Base-by-base conservation (phyloP, 2,888 invertebrate genomes). In the Metacarcinus magister region DNA sequence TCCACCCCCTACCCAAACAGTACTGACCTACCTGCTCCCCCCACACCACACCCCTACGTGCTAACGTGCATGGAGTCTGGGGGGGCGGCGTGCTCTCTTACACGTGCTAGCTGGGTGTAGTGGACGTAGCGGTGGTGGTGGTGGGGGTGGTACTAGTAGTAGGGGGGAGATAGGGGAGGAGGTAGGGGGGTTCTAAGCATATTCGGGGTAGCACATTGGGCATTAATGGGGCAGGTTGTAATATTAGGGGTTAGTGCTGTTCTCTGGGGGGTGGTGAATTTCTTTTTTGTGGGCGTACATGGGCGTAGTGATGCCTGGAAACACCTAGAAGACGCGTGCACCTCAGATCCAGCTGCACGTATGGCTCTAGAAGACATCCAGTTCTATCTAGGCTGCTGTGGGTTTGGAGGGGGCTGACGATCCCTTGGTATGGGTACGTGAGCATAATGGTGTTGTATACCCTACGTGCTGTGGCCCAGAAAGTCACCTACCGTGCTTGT, bases 341-440 rank as follows among this genome's bases (percentile, higher is more conserved):
- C 16, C 16, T 39, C 10, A 13, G 39, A 87, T 19, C 16, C 87
- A 13, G 39, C 87, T 10, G 39, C 2, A 32, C 87, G 39, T 39
- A 16, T 19, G 10, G 87, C 87, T 19, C 16, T 87, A 16, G 87
- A 87, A 13, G 87, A 87, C 87, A 16, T 87, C 8, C 87, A 87
- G 87, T 32, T 87, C 16, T 87, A 39, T 39, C 39, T 87, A 39
- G 87, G 87, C 39, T 87, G 87, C 87, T 87, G 87, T 39, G 87
- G 39, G 39, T 39, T 19, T 16, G 39, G 16, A 0, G 2, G 16
- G 23, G 13, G 16, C n/a, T 39, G 39, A 28, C 3, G 39, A 87
- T 16, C 4, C n/a, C 16, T 13, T 10, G 87, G 87, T 13, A 39
- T 87, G 87, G 87, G 16, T 87, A 13, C 13, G 10, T 10, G 13